Conservation (phyloP, 1,140 invertebrate species). For the Sycophaga agraensis region DNA sequence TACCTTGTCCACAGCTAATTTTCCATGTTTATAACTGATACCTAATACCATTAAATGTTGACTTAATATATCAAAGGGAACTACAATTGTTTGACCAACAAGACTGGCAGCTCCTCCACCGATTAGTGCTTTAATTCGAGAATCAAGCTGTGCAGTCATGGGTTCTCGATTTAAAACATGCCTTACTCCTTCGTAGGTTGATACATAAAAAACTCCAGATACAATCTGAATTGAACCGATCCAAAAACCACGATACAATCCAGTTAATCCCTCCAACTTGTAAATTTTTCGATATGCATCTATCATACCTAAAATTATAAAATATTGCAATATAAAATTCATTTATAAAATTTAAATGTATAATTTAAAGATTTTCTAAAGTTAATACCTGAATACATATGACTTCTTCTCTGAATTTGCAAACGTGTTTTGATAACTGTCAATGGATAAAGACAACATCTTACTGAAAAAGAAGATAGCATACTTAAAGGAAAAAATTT, state of each 20-base stretch:
- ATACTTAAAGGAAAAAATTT: slow-evolving; percentile 92
- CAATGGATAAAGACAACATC: slow-evolving; percentile 90
- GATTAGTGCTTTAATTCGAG: slow-evolving; percentile 70
- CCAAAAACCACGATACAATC: slow-evolving; percentile 95
- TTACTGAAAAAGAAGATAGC: slow-evolving; percentile 80
- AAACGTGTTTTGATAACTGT: slow-evolving; percentile 96
- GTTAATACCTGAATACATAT: slow-evolving; percentile 73
- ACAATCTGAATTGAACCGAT: slow-evolving; percentile 84
- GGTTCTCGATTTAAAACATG: slow-evolving; percentile 70
- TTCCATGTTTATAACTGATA: slow-evolving; percentile 61
- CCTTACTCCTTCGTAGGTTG: slow-evolving; percentile 90
- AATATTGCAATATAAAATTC: slow-evolving; percentile 1
- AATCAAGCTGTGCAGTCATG: slow-evolving; percentile 58
- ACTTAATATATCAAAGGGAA: slow-evolving; percentile 94
- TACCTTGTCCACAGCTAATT: slow-evolving; percentile 48
- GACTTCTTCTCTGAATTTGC: slow-evolving; percentile 83
- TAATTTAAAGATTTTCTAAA: not conserved
- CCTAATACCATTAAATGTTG: slow-evolving; percentile 96
- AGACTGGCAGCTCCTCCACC: slow-evolving; percentile 87
- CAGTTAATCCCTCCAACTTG: slow-evolving; percentile 79
- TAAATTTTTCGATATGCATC: slow-evolving; percentile 93
- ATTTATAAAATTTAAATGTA: not conserved
- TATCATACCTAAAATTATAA: slow-evolving; percentile 67
- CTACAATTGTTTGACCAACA: slow-evolving; percentile 93
- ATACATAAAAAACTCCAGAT: slow-evolving; percentile 90